Base-by-base conservation (phyloP, 2,797 vertebrate species). In the Girardinus metallicus region DNA sequence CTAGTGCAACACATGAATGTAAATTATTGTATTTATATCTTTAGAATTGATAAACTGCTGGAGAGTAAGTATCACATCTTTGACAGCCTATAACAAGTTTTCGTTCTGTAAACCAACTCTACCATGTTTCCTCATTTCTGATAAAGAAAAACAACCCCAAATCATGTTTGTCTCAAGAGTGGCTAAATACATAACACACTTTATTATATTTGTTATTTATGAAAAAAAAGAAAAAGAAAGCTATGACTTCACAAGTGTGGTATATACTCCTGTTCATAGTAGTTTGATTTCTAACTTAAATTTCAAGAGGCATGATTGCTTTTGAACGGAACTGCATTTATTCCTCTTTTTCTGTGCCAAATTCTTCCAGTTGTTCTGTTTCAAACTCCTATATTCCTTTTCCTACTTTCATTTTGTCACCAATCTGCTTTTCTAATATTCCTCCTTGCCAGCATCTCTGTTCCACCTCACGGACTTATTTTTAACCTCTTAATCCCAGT, bases 391-490 rank as follows among this genome's bases (percentile, higher is more conserved):
- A 43, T 26, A 44, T 43, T 68, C 29, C 39, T 44, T 62, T 11
- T 44, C 9, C 51, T 39, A 76, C 57, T 29, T 1, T 75, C 66
- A 78, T 66, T 73, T 36, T 60, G 16, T 78, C 57, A 41, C 4
- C 55, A 12, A 77, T 39, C 57, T 16, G 13, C 2, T 53, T 73
- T 76, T 47, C 10, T 39, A 21, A 29, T n/a, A 18, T 41, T 47
- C 16, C 2, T 41, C 10, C 47, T 43, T 68, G 72, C 86, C 82
- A 81, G 29, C 16, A 21, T 88, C 78, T 68, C 62, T 76, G 74
- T 46, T 82, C 46, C 43, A 7, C 73, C 74, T 73, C 46, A n/a
- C 43, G 64, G 57, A 75, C 75, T 70, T 78, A 77, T 84, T 80
- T 70, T 85, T 46, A 70, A 11, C 55, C 43, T 80, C 76, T 78